A percentile compares a stretch with the other conserved stretches of the same genome.
Evolutionary conservation across 2,797 vertebrate species (phyloP).

Genomic region (Cynopterus sphinx): DNA sequence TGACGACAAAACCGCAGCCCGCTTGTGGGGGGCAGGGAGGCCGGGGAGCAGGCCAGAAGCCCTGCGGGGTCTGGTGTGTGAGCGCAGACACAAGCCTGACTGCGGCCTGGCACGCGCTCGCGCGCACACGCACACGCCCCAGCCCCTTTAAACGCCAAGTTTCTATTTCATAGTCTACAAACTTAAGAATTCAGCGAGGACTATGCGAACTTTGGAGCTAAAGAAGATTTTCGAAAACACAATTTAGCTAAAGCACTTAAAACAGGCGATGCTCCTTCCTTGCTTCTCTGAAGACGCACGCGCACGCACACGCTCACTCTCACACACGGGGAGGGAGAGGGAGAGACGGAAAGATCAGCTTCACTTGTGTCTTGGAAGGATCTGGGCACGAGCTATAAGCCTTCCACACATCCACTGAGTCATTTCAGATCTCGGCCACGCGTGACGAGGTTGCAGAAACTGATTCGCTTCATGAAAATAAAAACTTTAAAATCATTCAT

Average conservation of each 20-base stretch:
- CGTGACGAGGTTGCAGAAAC: background rate
- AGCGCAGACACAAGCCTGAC: too few species aligned
- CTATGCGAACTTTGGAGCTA: background rate
- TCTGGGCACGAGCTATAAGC: background rate
- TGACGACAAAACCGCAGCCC: background rate
- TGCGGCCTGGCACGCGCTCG: background rate
- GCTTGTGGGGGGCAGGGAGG: background rate
- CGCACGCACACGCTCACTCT: accelerated
- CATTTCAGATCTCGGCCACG: background rate
- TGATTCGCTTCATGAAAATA: constrained; percentile 33
- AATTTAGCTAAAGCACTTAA: background rate
- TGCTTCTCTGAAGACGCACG: background rate
- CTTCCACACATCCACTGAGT: background rate
- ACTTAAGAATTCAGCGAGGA: background rate
- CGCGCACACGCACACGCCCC: too few species aligned
- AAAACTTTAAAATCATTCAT: constrained; percentile 3
- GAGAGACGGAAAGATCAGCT: background rate
- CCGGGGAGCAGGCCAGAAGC: background rate
- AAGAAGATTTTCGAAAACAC: background rate
- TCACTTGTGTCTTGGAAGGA: constrained; percentile 54
- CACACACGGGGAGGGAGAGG: accelerated
- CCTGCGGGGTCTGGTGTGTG: background rate
- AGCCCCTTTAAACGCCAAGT: background rate
- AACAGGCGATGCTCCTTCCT: background rate
- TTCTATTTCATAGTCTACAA: background rate